A percentile compares a stretch with the other conserved stretches of the same genome.
Conservation (phyloP, 2,797 vertebrate species). For the Hypotaenidia okinawae region DNA sequence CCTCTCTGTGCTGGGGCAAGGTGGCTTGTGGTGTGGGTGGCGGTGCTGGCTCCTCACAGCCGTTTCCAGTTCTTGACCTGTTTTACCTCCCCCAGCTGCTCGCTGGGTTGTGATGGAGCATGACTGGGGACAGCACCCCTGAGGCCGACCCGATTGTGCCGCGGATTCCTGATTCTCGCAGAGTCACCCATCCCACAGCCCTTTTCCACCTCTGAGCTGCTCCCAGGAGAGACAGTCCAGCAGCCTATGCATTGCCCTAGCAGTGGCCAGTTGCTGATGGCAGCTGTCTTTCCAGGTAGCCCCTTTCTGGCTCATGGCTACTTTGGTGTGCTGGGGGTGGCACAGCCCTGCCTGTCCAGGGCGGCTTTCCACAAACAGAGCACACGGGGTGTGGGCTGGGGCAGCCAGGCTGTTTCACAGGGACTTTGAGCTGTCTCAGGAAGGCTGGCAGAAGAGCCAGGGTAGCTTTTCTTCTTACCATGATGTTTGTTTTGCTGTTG, state of each 20-base stretch:
- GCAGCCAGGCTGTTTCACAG: neutral
- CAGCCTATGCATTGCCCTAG: neutral
- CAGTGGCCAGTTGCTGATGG: neutral
- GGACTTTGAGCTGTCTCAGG: neutral
- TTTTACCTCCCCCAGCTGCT: neutral
- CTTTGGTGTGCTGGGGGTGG: neutral
- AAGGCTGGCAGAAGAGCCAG: neutral
- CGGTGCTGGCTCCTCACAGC: neutral
- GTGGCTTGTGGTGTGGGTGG: neutral
- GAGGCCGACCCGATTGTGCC: neutral
- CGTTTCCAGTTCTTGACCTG: neutral
- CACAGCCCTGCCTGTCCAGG: neutral
- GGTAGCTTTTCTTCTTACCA: neutral
- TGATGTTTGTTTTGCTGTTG: neutral
- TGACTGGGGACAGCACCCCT: neutral
- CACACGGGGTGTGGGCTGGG: neutral
- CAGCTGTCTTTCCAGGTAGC: neutral
- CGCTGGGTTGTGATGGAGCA: neutral
- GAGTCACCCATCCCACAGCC: neutral
- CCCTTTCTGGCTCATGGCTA: fast-evolving
- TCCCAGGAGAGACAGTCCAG: neutral
- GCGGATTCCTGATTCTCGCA: neutral
- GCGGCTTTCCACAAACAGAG: neutral
- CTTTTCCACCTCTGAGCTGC: neutral
- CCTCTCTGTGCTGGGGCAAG: neutral